Evolutionary conservation across 1,140 invertebrate species (phyloP), one percentile per base, ranked within the genome.

Genomic region (Drosophila littoralis): DNA sequence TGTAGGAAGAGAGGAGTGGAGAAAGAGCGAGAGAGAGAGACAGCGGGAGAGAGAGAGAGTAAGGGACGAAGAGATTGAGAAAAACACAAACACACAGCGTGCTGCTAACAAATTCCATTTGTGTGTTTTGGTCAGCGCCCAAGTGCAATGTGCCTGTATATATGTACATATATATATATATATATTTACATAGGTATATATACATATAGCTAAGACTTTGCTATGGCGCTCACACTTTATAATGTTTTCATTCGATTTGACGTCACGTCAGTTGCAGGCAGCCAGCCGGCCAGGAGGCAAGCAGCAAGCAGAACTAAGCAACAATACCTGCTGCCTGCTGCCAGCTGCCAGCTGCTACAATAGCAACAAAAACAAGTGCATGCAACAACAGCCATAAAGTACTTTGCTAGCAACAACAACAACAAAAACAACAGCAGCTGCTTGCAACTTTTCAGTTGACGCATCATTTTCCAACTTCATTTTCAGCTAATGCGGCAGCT

Each of bases 381-480:
- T 33, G 33, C 35, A 65, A 46, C 66, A 58, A 59, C 40, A n/a
- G 15, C 6, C 48, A 38, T 51, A 54, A 54, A 52, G 55, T 22
- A 65, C 63, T 58, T 51, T 28, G 12, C 40, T 13, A 55, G 32
- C 48, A 63, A 46, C 15, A 35, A 40, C 55, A 68, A 38, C 54
- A 50, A 22, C 58, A 50, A 8, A 28, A 22, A 17, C 52, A 60
- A 42, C 65, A 63, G 65, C 42, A 50, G 9, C 42, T 42, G 35
- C 58, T 75, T 58, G 13, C 58, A 75, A 63, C 63, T 68, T 79
- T 79, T 59, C 33, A 51, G 65, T 52, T 79, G 60, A 63, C 57
- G 71, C 77, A 67, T 68, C 45, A 60, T 75, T 75, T 71, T 58
- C 46, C 65, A 86, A 85, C 75, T 86, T 81, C 54, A 78, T 81